phyloP scores from a whole-genome alignment of 2,888 invertebrate species.

The Lycaena phlaeas region DNA sequence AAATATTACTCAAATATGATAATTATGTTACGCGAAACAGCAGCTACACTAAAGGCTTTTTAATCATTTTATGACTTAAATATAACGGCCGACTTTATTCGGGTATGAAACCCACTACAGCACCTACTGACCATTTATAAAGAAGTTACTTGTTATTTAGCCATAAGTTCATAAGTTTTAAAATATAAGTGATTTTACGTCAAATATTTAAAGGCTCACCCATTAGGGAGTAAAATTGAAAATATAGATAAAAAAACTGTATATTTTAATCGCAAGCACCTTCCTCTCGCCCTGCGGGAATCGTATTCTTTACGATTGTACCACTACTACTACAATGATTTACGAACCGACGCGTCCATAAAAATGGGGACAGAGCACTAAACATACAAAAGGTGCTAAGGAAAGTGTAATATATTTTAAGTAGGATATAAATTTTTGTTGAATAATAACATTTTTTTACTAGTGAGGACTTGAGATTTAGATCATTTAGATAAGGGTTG shows the following conservation, averaged over 20 bases:
- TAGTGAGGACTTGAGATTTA: slow-evolving; percentile 28
- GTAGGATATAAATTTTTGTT: slow-evolving; percentile 68
- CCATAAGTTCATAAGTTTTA: too few species aligned
- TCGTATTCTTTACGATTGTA: slow-evolving; percentile 60
- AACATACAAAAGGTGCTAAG: slow-evolving; percentile 73
- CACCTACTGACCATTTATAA: too few species aligned
- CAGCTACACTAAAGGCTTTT: too few species aligned
- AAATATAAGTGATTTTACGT: too few species aligned
- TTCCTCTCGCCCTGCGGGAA: slow-evolving; percentile 38
- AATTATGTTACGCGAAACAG: too few species aligned
- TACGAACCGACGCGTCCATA: slow-evolving; percentile 66
- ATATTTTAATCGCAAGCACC: slow-evolving; percentile 14
- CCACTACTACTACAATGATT: slow-evolving; percentile 71
- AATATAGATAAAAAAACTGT: slow-evolving; percentile 11
- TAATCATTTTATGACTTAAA: too few species aligned
- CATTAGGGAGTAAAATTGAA: slow-evolving; percentile 1
- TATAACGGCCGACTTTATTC: too few species aligned
- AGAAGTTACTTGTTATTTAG: too few species aligned
- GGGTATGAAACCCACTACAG: too few species aligned
- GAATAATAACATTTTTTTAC: slow-evolving; percentile 71
- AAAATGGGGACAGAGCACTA: slow-evolving; percentile 68
- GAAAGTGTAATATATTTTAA: slow-evolving; percentile 70
- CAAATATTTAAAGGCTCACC: too few species aligned
- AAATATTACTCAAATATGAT: too few species aligned
- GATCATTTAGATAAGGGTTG: slow-evolving; percentile 1